Evolutionary conservation across 2,113 vertebrate species (phyloP).

Genomic region (Hirundichthys speculiger): DNA sequence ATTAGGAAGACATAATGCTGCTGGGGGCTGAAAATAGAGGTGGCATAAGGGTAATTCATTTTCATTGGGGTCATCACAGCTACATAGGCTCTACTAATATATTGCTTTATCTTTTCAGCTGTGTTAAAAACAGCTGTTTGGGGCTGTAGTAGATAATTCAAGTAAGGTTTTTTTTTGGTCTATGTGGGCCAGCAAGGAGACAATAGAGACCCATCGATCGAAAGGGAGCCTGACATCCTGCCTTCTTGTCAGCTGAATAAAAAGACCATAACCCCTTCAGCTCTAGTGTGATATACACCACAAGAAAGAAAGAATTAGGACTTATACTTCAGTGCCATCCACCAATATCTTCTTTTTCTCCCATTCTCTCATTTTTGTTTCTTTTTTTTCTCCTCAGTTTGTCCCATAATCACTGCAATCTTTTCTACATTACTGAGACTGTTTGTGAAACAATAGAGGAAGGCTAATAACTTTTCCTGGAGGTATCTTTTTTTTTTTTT

Average conservation of each 20-base stretch:
- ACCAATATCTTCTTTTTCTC: conserved; percentile 56
- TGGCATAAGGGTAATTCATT: conserved; percentile 76
- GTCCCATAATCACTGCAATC: conserved; percentile 84
- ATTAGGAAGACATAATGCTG: conserved; percentile 68
- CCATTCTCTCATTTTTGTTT: conserved; percentile 55
- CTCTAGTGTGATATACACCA: conserved; percentile 78
- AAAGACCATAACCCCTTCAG: conserved; percentile 82
- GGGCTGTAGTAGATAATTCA: conserved; percentile 85
- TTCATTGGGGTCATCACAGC: conserved; percentile 77
- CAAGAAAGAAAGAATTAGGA: conserved; percentile 78
- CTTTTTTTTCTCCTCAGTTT: conserved; percentile 51
- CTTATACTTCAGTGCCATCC: conserved; percentile 80
- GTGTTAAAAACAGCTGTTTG: conserved; percentile 84
- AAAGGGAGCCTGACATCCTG: conserved; percentile 78
- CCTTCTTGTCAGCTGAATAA: conserved; percentile 82
- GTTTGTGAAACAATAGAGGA: conserved; percentile 83
- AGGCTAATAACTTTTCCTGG: conserved; percentile 80
- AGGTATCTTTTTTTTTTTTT: conserved; percentile 80
- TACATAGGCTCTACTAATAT: conserved; percentile 73
- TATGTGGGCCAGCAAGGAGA: conserved; percentile 76
- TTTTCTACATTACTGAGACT: conserved; percentile 79
- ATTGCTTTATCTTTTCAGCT: conserved; percentile 83
- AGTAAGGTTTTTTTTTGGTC: conserved; percentile 72
- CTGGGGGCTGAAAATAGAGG: conserved; percentile 71
- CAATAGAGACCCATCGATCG: conserved; percentile 86